Evolutionary conservation across 2,113 vertebrate species (phyloP).

Genomic region (Zootoca vivipara): DNA sequence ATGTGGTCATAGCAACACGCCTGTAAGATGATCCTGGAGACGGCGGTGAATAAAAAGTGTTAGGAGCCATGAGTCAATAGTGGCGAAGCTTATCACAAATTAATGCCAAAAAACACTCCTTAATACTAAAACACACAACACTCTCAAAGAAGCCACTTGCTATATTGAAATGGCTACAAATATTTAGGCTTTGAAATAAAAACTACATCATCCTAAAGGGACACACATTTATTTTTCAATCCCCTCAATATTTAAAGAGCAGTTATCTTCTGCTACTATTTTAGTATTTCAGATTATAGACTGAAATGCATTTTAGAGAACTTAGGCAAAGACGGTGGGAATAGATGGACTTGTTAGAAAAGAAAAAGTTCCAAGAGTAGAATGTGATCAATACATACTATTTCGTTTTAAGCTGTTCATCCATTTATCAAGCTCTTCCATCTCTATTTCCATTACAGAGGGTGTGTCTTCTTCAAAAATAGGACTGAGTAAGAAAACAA

Average conservation of each 20-base stretch:
- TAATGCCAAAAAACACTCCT: neutral
- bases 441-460: constrained; percentile 96
- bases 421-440: constrained; percentile 97
- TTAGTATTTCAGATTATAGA: constrained; percentile 39
- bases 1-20: neutral
- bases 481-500: constrained; percentile 77
- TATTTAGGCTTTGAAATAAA: constrained; percentile 27
- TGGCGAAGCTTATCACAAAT: neutral
- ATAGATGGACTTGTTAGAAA: neutral
- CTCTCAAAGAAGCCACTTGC: constrained; percentile 14
- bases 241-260: constrained; percentile 48
- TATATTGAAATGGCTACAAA: constrained; percentile 17
- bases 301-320: constrained; percentile 45
- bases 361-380: constrained; percentile 3
- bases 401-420: constrained; percentile 85
- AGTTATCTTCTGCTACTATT: constrained; percentile 51
- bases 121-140: constrained; percentile 6
- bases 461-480: constrained; percentile 98
- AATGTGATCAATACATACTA: constrained; percentile 65
- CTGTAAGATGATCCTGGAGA: constrained; percentile 4
- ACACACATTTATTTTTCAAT: neutral
- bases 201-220: constrained; percentile 8
- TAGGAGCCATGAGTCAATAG: neutral
- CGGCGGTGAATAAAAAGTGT: neutral
- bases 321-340: neutral